Percentiles rank a stretch among this genome's conserved stretches.
Conservation (phyloP, 2,113 vertebrate genomes). For the Sisor rabdophorus region DNA sequence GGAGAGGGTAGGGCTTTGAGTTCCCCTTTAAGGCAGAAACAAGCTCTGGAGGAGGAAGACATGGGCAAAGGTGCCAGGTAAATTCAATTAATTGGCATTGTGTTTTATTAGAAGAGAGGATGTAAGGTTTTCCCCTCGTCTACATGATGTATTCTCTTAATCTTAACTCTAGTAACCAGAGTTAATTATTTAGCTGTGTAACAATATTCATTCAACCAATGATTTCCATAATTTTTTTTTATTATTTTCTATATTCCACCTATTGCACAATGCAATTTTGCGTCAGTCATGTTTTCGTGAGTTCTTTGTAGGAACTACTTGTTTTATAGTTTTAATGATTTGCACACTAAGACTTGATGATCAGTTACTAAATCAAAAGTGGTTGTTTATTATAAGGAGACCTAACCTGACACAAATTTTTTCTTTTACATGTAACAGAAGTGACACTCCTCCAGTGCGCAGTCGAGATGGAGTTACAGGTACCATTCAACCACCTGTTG, state of each 20-base stretch:
- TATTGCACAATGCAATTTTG: too few relatives aligned
- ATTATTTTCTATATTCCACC: too few relatives aligned
- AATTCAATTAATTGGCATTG: conserved; percentile 7
- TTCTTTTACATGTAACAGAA: conserved; percentile 63
- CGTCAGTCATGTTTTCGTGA: too few relatives aligned
- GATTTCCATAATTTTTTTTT: too few relatives aligned
- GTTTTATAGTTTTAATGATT: not conserved
- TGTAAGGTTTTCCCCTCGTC: not conserved
- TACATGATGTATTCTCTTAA: not conserved
- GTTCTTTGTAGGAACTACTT: too few relatives aligned
- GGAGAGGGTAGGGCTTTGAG: conserved; percentile 69
- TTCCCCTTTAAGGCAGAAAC: conserved; percentile 77
- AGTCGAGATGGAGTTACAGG: conserved; percentile 64
- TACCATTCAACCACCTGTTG: conserved; percentile 62
- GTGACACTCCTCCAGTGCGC: conserved; percentile 81
- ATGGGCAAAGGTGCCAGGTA: conserved; percentile 78
- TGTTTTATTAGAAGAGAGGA: not conserved
- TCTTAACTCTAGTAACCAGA: not conserved
- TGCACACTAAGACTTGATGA: not conserved
- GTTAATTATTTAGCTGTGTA: not conserved
- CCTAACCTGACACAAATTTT: not conserved
- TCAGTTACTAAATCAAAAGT: not conserved
- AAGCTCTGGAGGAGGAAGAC: conserved; percentile 74
- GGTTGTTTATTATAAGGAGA: not conserved
- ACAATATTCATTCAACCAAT: not conserved